Conservation (phyloP, 2,113 vertebrate genomes). For the Tragelaphus buxtoni region DNA sequence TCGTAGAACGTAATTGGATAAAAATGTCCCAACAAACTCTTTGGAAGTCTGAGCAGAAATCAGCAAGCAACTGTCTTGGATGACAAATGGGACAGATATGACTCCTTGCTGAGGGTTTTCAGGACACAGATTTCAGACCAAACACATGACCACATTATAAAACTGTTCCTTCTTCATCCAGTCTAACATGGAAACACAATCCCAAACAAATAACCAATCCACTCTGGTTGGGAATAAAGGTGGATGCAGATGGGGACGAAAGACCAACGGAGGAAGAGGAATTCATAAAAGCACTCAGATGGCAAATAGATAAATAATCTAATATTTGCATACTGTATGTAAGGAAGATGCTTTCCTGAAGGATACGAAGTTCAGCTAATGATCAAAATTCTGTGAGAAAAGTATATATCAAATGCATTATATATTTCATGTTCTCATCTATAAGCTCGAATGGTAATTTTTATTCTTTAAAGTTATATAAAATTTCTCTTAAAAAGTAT, state of each 20-base stretch:
- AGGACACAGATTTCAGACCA: neutral
- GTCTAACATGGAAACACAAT: neutral
- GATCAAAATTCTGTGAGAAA: neutral
- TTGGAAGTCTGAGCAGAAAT: neutral
- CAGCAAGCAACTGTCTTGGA: neutral
- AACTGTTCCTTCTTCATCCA: neutral
- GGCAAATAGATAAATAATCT: neutral
- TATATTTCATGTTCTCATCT: neutral
- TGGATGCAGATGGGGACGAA: neutral
- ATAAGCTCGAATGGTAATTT: neutral
- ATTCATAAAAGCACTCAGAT: neutral
- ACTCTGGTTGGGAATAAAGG: neutral
- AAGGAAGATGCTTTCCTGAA: neutral
- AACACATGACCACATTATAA: neutral
- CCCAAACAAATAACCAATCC: neutral
- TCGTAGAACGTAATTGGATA: conserved; percentile 1
- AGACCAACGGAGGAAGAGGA: neutral
- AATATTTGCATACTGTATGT: neutral
- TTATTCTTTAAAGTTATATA: neutral
- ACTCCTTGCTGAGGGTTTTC: neutral
- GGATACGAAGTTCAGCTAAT: neutral
- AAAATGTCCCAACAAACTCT: conserved; percentile 44
- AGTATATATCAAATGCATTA: neutral
- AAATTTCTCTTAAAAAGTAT: neutral
- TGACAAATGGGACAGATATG: conserved; percentile 16